These are phyloP conservation scores for Oreamnos americanus DNA, from an alignment of 2,113 vertebrate genomes.

Conservation along the genomic window DNA sequence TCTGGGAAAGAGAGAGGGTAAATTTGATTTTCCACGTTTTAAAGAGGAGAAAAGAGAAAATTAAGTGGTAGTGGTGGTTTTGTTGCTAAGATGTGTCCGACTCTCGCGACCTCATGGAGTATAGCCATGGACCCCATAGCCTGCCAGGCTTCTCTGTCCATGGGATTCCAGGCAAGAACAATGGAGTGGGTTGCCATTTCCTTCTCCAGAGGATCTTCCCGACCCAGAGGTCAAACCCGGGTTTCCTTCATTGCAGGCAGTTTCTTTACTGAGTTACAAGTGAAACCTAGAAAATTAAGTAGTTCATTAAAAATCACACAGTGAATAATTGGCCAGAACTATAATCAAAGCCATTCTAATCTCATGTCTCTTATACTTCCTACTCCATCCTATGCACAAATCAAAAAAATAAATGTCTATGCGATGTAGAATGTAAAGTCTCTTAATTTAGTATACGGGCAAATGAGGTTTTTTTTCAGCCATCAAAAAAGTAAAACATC, in stretches of 20 bases:
- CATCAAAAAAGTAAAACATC: background rate
- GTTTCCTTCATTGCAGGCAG: background rate
- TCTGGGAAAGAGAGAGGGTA: background rate
- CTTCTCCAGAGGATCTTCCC: background rate
- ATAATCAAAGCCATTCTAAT: background rate
- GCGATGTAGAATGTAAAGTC: background rate
- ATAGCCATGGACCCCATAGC: background rate
- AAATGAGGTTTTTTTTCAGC: background rate
- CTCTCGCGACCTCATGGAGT: fast-evolving
- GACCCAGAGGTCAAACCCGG: background rate
- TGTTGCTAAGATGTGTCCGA: background rate
- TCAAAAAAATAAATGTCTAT: background rate
- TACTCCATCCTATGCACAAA: background rate
- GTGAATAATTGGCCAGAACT: background rate
- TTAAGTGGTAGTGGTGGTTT: background rate
- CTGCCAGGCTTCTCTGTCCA: background rate
- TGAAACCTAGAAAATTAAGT: background rate
- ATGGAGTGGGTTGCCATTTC: background rate
- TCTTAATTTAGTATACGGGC: background rate
- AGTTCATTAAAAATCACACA: background rate
- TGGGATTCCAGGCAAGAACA: background rate
- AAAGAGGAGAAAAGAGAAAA: background rate
- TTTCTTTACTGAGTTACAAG: background rate
- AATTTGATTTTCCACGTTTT: background rate
- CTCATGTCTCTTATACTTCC: background rate